These are phyloP conservation scores for Pantala flavescens DNA, from an alignment of 1,140 invertebrate species.

Conservation along the genomic window DNA sequence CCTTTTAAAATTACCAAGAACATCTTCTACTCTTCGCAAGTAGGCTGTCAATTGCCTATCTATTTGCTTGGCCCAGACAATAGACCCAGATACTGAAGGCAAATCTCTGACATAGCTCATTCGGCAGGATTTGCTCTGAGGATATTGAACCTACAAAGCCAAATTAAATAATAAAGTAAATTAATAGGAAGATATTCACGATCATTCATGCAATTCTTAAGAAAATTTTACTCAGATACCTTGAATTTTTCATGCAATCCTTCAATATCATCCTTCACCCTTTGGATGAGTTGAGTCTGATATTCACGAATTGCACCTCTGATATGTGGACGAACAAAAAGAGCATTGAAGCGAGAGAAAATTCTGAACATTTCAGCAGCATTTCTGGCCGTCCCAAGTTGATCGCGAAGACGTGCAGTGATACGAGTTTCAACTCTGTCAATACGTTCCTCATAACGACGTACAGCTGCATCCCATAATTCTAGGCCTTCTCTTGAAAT, in stretches of 20 bases:
- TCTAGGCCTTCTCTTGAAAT: constrained; percentile 93
- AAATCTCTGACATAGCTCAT: constrained; percentile 87
- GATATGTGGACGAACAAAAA: constrained; percentile 97
- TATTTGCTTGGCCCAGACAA: constrained; percentile 98
- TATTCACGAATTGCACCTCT: constrained; percentile 97
- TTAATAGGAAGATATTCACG: constrained; percentile 11
- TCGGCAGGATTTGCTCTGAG: constrained; percentile 80
- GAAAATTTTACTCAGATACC: constrained; percentile 45
- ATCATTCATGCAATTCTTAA: constrained; percentile 14
- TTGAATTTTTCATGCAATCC: constrained; percentile 97
- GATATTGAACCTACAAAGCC: constrained; percentile 66
- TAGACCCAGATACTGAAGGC: constrained; percentile 92
- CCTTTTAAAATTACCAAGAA: constrained; percentile 67
- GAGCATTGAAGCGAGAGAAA: constrained; percentile 94
- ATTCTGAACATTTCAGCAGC: constrained; percentile 99
- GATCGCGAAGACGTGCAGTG: constrained; percentile 90
- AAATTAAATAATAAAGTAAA: constrained; percentile 16
- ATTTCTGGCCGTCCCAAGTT: constrained; percentile 95
- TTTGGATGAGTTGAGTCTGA: constrained; percentile 96
- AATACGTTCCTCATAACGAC: constrained; percentile 92
- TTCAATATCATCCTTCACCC: constrained; percentile 98
- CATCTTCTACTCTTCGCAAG: constrained; percentile 92
- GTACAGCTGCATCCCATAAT: constrained; percentile 93
- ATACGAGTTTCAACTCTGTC: constrained; percentile 95
- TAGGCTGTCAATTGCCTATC: constrained; percentile 96